A percentile compares a stretch with the other conserved stretches of the same genome.
These are phyloP conservation scores for Microcebus griseorufus DNA, from an alignment of 2,113 vertebrate genomes.

Conservation along the genomic window DNA sequence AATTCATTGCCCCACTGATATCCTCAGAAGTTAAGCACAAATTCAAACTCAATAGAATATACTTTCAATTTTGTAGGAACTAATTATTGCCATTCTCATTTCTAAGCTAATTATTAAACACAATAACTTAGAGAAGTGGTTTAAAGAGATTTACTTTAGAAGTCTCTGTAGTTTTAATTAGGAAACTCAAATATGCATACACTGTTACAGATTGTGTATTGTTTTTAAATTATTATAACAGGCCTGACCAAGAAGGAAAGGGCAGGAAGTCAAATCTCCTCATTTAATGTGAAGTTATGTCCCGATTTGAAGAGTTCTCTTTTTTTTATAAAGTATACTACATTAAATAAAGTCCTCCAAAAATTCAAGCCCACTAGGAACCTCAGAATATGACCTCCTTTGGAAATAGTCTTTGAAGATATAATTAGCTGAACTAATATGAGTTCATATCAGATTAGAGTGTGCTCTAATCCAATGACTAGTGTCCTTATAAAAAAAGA, in stretches of 20 bases:
- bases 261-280: neutral
- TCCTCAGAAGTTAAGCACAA: neutral
- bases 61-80: neutral
- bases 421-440: neutral
- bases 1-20: neutral
- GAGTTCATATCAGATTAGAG: neutral
- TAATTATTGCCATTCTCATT: slow-evolving; percentile 27
- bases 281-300: slow-evolving; percentile 6
- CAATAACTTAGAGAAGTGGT: slow-evolving; percentile 22
- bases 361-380: neutral
- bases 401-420: slow-evolving; percentile 3
- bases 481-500: neutral
- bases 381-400: neutral
- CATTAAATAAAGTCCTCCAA: neutral
- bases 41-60: neutral
- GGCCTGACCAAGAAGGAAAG: neutral
- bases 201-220: neutral
- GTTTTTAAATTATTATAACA: slow-evolving; percentile 13
- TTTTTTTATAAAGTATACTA: neutral
- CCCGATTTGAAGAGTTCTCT: slow-evolving; percentile 38
- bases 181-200: slow-evolving; percentile 11
- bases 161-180: slow-evolving; percentile 37
- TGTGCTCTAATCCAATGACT: neutral
- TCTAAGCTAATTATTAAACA: slow-evolving; percentile 69
- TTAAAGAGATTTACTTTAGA: slow-evolving; percentile 50